Base-by-base conservation (phyloP, 2,113 vertebrate species). In the Pseudopipra pipra region DNA sequence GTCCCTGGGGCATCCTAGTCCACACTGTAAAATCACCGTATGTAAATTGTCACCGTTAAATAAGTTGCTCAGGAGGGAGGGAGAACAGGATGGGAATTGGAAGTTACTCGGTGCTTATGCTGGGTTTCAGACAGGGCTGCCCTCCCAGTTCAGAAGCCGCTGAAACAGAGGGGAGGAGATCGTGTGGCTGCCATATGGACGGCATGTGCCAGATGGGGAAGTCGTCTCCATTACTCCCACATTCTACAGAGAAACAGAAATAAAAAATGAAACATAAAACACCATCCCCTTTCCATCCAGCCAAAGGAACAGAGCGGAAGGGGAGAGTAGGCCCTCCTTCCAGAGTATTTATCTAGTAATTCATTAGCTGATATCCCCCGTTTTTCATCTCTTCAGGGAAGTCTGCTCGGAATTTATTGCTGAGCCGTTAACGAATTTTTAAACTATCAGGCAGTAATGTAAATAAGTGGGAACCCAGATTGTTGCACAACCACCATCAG, bases 391-490 rank as follows among this genome's bases (percentile, higher is more conserved):
- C 93, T 92, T 86, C 63, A 21, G 83, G 78, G 74, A 49, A 44
- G 68, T 80, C 95, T 84, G 52, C 68, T 56, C 73, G 96, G 94
- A 96, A 97, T 97, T 97, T 93, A 91, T 96, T 87, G 94, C 96
- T 90, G 92, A 96, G 90, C 84, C 82, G 80, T 87, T 97, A 97
- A 98, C 88, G 68, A 97, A 97, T 97, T 98, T 97, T 97, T 97
- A 95, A 97, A 97, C 96, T 96, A 91, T 93, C 94, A 95, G 77
- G 71, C 93, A 97, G 85, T 93, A 96, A 96, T 70, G 86, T 96
- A 97, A 97, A 98, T 97, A 97, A 96, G 93, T 83, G 81, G 87
- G 86, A 97, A 92, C 90, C 76, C 2, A 4, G 95, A 94, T 90
- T 97, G 93, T 97, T 95, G 93, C 96, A 90, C 80, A 97, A 77